phyloP scores from a whole-genome alignment of 1,140 invertebrate species.

The Drosophila rhopaloa region DNA sequence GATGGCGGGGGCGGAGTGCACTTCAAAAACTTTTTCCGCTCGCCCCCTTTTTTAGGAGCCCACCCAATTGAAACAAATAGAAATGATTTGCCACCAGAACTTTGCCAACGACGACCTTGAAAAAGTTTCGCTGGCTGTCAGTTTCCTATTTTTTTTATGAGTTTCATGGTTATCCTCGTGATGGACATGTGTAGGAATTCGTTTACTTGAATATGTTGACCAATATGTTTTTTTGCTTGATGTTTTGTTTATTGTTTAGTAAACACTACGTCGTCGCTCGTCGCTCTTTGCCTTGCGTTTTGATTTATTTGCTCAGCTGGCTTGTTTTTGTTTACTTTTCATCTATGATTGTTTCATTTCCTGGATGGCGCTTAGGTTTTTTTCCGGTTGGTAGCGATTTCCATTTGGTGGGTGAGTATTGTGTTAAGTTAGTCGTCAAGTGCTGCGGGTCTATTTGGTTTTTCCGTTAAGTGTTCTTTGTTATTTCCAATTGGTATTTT shows the following conservation, averaged over 20 bases:
- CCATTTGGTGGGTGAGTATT: slow-evolving; percentile 1
- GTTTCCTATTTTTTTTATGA: slow-evolving; percentile 35
- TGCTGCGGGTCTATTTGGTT: slow-evolving; percentile 15
- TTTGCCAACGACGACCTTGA: slow-evolving; percentile 66
- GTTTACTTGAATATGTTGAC: slow-evolving; percentile 40
- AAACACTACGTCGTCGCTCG: slow-evolving; percentile 22
- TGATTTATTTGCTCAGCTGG: slow-evolving; percentile 59
- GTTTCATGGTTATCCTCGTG: slow-evolving; percentile 35
- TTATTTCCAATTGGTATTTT: not conserved
- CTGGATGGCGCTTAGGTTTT: slow-evolving; percentile 28
- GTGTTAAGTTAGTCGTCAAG: slow-evolving; percentile 16
- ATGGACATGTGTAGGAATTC: slow-evolving; percentile 37
- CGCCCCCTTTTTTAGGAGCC: slow-evolving; percentile 49
- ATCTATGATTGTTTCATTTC: slow-evolving; percentile 47
- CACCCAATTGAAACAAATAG: slow-evolving; percentile 63
- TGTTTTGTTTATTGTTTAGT: slow-evolving; percentile 65
- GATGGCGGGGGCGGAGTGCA: slow-evolving; percentile 12
- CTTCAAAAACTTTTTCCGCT: slow-evolving; percentile 52
- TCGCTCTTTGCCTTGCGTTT: slow-evolving; percentile 17
- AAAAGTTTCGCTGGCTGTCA: slow-evolving; percentile 46
- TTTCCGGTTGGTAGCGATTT: slow-evolving; percentile 7
- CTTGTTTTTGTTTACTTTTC: slow-evolving; percentile 36
- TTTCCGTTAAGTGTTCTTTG: not conserved
- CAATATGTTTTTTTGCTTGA: slow-evolving; percentile 21
- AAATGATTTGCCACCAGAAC: slow-evolving; percentile 61